These are phyloP conservation scores for Mus spretus DNA, from an alignment of 2,797 vertebrate species.

Conservation along the genomic window DNA sequence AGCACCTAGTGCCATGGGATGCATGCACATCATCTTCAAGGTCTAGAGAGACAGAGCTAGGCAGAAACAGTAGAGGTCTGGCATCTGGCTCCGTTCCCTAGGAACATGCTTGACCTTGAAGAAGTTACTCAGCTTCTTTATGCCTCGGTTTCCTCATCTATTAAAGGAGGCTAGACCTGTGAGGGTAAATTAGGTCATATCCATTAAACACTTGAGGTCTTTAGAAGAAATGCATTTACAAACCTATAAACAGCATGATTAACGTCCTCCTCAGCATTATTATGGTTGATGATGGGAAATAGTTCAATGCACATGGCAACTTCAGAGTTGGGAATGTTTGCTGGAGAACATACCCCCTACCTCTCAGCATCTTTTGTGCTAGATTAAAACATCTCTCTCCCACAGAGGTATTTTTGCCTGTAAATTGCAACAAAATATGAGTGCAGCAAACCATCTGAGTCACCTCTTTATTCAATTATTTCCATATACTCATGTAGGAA, in stretches of 20 bases:
- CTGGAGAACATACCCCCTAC: background rate
- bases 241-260: constrained; percentile 72
- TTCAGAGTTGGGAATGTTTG: constrained; percentile 74
- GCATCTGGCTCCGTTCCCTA: constrained; percentile 6
- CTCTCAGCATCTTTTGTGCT: background rate
- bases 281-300: constrained; percentile 66
- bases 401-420: constrained; percentile 54
- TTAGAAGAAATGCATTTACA: constrained; percentile 77
- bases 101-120: constrained; percentile 59
- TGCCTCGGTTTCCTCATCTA: constrained; percentile 56
- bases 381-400: constrained; percentile 20
- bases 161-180: constrained; percentile 62
- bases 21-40: background rate
- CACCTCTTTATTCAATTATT: constrained; percentile 54
- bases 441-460: background rate
- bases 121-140: constrained; percentile 62
- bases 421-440: constrained; percentile 14
- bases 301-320: constrained; percentile 64
- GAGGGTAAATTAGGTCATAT: constrained; percentile 78
- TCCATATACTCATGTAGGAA: background rate
- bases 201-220: constrained; percentile 77
- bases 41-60: background rate
- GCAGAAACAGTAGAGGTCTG: constrained; percentile 19
- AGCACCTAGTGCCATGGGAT: background rate
- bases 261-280: constrained; percentile 69